Percentiles rank a stretch among this genome's conserved stretches.
These are phyloP conservation scores for Palythoa caribaeorum DNA, from an alignment of 92 coral and sea anemone genomes.

Conservation along the genomic window DNA sequence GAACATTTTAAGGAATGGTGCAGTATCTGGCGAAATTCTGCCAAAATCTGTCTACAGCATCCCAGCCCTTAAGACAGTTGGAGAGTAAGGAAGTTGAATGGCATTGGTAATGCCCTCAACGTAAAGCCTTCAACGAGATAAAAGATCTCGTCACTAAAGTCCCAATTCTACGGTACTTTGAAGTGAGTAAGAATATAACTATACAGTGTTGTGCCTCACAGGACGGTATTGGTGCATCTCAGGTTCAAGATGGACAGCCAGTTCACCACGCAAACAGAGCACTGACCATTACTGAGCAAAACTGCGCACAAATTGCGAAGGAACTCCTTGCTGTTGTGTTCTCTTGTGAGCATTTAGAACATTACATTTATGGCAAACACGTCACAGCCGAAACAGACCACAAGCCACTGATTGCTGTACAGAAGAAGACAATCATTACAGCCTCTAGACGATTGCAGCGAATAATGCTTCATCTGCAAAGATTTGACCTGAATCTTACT, in stretches of 20 bases:
- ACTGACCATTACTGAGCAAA: constrained; percentile 16
- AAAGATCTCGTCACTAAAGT: constrained; percentile 2
- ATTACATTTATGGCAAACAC: constrained; percentile 23
- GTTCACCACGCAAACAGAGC: constrained; percentile 23
- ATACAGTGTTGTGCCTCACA: constrained; percentile 13
- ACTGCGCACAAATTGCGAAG: constrained; percentile 27
- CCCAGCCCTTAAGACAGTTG: too few relatives aligned
- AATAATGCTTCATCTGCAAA: constrained; percentile 20
- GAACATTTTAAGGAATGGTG: constrained; percentile 10
- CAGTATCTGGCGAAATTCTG: constrained; percentile 11
- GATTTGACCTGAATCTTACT: constrained; percentile 25
- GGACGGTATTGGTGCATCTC: constrained; percentile 24
- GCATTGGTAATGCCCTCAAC: not conserved
- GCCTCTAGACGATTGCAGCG: constrained; percentile 9
- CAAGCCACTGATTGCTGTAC: constrained; percentile 20
- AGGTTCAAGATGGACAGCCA: constrained; percentile 29
- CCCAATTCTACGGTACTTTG: constrained; percentile 15
- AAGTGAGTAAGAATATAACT: constrained; percentile 22
- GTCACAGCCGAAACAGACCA: constrained; percentile 13
- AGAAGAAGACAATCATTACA: constrained; percentile 16
- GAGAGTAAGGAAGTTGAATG: too few relatives aligned
- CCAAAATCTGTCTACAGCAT: too few relatives aligned
- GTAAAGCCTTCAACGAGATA: constrained; percentile 7
- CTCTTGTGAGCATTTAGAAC: constrained; percentile 23
- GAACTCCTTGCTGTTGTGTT: constrained; percentile 19